A percentile compares a stretch with the other conserved stretches of the same genome.
Conservation (phyloP, 2,888 invertebrate species). For the Osmoderma eremita region DNA sequence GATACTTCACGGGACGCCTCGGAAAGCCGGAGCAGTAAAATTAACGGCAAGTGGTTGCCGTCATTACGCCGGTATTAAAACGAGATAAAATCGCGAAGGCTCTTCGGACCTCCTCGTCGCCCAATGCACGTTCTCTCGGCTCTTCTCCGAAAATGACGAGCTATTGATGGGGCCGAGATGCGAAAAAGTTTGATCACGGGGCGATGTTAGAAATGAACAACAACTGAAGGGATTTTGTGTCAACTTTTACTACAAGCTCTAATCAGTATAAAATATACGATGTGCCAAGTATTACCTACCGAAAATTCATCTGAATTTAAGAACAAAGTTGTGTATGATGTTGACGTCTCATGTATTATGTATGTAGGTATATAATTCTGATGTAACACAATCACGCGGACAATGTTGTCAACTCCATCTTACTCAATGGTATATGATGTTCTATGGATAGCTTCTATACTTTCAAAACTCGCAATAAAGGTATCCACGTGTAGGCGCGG, state of each 20-base stretch:
- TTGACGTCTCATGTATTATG: too few species aligned
- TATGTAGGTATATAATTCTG: too few species aligned
- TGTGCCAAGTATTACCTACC: neutral
- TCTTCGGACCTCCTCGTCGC: constrained; percentile 5
- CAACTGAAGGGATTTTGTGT: neutral
- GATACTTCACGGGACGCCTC: neutral
- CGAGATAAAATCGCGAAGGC: constrained; percentile 15
- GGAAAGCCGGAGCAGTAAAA: constrained; percentile 6
- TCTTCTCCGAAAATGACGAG: neutral
- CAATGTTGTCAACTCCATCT: too few species aligned
- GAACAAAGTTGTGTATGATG: too few species aligned
- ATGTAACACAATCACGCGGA: too few species aligned
- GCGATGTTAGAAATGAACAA: neutral
- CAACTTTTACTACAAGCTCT: neutral
- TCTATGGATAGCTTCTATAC: too few species aligned
- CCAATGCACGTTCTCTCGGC: neutral
- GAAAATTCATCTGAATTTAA: neutral
- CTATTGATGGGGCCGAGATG: neutral
- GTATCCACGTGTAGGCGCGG: too few species aligned
- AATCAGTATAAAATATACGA: constrained; percentile 11
- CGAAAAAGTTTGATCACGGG: neutral
- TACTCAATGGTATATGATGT: too few species aligned
- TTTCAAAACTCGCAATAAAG: too few species aligned
- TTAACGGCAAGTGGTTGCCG: constrained; percentile 21
- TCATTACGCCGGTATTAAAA: constrained; percentile 31